Percentiles rank a stretch among this genome's conserved stretches.
These are phyloP conservation scores for Drosophila pseudotalamancana DNA, from an alignment of 2,888 invertebrate genomes.

Conservation along the genomic window DNA sequence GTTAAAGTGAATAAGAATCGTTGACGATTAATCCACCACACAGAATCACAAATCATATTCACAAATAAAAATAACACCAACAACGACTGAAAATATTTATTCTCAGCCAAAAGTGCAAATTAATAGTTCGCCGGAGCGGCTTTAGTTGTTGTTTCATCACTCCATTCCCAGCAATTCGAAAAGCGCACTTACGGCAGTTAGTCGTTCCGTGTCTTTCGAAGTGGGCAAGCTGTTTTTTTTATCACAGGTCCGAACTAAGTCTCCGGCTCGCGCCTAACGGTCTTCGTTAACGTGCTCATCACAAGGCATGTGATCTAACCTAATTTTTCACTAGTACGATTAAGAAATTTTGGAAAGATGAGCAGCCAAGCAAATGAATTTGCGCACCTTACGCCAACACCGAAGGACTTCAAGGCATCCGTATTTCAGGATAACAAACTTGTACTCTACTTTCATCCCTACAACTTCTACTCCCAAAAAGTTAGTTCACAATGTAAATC, in stretches of 20 bases:
- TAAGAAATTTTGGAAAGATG: too few species aligned
- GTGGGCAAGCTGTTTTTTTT: conserved; percentile 27
- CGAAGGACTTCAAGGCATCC: conserved; percentile 79
- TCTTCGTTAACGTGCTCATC: conserved; percentile 18
- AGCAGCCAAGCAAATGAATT: conserved; percentile 37
- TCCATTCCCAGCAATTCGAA: conserved; percentile 17
- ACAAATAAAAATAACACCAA: conserved; percentile 25
- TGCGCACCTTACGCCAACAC: conserved; percentile 11
- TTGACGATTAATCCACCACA: conserved; percentile 2
- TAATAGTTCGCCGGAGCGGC: conserved; percentile 33
- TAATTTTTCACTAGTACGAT: background rate
- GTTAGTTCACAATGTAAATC: conserved; percentile 83
- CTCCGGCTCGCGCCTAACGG: conserved; percentile 28
- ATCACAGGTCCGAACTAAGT: conserved; percentile 5
- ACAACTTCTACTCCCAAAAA: conserved; percentile 91
- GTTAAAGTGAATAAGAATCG: conserved; percentile 9
- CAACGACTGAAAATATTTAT: conserved; percentile 17
- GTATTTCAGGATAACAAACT: conserved; percentile 83
- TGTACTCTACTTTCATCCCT: conserved; percentile 88
- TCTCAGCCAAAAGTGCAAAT: conserved; percentile 59
- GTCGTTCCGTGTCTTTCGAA: conserved; percentile 36
- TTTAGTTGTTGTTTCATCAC: conserved; percentile 14
- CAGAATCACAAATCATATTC: conserved; percentile 14
- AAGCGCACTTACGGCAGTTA: conserved; percentile 23
- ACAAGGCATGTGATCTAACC: conserved; percentile 62